Percentiles rank a stretch among this genome's conserved stretches.
These are phyloP conservation scores for Coptotermes formosanus DNA, from an alignment of 1,140 invertebrate species.

Conservation along the genomic window DNA sequence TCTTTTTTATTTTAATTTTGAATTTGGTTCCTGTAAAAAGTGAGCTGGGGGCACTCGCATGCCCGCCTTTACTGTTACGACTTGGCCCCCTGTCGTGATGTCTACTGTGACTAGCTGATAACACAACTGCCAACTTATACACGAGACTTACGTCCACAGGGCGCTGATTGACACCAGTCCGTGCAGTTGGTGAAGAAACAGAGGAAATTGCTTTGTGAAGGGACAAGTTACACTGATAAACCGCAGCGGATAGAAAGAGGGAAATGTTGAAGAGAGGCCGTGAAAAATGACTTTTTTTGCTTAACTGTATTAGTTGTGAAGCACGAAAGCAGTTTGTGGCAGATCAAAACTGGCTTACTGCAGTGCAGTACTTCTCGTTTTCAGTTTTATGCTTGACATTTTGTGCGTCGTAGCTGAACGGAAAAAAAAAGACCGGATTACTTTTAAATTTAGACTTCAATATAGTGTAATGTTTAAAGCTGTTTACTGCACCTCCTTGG, in stretches of 20 bases:
- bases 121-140: no score
- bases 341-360: not conserved
- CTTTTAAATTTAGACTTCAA: no score
- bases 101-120: no score
- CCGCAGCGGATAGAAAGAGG: not conserved
- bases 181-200: not conserved
- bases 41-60: no score
- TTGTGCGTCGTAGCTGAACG: not conserved
- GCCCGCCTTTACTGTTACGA: no score
- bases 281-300: not conserved
- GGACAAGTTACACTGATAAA: not conserved
- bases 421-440: no score
- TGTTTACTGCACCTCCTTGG: no score
- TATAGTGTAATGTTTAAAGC: no score
- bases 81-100: no score
- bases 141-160: no score
- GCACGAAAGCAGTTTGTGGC: not conserved
- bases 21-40: no score
- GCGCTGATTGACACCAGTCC: not conserved
- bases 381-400: not conserved
- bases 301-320: conserved; percentile 8
- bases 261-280: not conserved
- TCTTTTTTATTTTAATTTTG: no score
- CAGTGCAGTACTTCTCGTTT: not conserved
- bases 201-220: not conserved